Evolutionary conservation across 2,797 vertebrate genomes (phyloP).

Genomic region (Ctenopoma kingsleyae): DNA sequence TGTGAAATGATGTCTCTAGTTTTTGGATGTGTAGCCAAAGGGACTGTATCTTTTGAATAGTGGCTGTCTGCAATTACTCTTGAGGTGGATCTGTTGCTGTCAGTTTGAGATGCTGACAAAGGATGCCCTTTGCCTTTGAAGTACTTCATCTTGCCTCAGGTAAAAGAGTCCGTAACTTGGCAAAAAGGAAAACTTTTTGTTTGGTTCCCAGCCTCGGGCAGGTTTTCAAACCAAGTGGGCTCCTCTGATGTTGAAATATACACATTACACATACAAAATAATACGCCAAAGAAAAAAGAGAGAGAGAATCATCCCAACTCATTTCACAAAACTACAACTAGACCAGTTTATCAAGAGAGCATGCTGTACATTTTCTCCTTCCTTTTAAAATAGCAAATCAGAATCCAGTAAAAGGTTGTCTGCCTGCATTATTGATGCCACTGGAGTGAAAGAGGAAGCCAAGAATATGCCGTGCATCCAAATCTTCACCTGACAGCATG

Average conservation of each 20-base stretch:
- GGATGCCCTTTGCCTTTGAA: slow-evolving; percentile 79
- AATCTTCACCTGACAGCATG: slow-evolving; percentile 36
- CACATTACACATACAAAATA: slow-evolving; percentile 70
- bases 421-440: slow-evolving; percentile 80
- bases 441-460: slow-evolving; percentile 55
- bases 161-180: slow-evolving; percentile 71
- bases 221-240: slow-evolving; percentile 65
- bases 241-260: slow-evolving; percentile 71
- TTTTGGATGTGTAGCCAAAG: slow-evolving; percentile 44
- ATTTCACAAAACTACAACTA: slow-evolving; percentile 53
- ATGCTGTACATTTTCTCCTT: slow-evolving; percentile 58
- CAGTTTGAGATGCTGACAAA: slow-evolving; percentile 75
- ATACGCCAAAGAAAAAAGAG: slow-evolving; percentile 7
- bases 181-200: slow-evolving; percentile 76
- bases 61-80: slow-evolving; percentile 62
- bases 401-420: slow-evolving; percentile 74
- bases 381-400: slow-evolving; percentile 71
- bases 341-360: slow-evolving; percentile 48
- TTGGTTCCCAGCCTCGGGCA: slow-evolving; percentile 73
- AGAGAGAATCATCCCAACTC: slow-evolving; percentile 39
- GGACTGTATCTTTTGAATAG: slow-evolving; percentile 50
- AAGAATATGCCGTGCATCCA: slow-evolving; percentile 42
- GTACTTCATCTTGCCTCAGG: slow-evolving; percentile 76
- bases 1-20: slow-evolving; percentile 20
- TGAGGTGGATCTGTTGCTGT: slow-evolving; percentile 62